phyloP scores from a whole-genome alignment of 2,888 invertebrate genomes.

The Amblyjoppa fuscipennis region DNA sequence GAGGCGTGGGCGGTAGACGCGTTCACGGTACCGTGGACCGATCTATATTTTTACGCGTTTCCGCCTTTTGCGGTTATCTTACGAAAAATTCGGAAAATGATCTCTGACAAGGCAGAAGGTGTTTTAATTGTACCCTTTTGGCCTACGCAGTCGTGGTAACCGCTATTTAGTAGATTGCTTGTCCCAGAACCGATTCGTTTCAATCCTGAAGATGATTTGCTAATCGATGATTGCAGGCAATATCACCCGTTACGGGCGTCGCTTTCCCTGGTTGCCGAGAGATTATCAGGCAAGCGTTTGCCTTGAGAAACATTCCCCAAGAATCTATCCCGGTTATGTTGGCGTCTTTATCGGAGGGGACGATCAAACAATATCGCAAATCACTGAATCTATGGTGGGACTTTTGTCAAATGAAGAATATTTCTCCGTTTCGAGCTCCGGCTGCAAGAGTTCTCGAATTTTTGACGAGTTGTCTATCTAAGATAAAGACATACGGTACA shows the following conservation, averaged over 20 bases:
- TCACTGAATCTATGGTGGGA: slow-evolving; percentile 72
- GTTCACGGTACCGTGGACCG: slow-evolving; percentile 70
- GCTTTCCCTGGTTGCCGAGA: slow-evolving; percentile 74
- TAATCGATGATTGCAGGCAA: slow-evolving; percentile 70
- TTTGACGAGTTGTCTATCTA: slow-evolving; percentile 42
- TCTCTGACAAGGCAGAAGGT: slow-evolving; percentile 48
- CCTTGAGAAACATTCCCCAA: slow-evolving; percentile 64
- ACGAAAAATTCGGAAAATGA: slow-evolving; percentile 55
- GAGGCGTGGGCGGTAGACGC: slow-evolving; percentile 71
- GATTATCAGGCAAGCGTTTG: slow-evolving; percentile 72
- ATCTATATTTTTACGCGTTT: slow-evolving; percentile 73
- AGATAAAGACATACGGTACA: slow-evolving; percentile 69
- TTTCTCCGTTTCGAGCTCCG: slow-evolving; percentile 45
- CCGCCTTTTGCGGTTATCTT: slow-evolving; percentile 63
- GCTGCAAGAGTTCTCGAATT: slow-evolving; percentile 42
- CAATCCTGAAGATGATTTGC: slow-evolving; percentile 66
- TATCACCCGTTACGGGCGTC: slow-evolving; percentile 66
- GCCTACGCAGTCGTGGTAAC: slow-evolving; percentile 72
- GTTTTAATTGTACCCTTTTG: slow-evolving; percentile 57
- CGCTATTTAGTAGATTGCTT: slow-evolving; percentile 68
- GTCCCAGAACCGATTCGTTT: slow-evolving; percentile 64
- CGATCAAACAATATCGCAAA: slow-evolving; percentile 71
- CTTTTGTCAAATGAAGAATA: slow-evolving; percentile 64
- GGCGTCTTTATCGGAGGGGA: slow-evolving; percentile 71
- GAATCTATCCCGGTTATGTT: slow-evolving; percentile 61